Evolutionary conservation across 2,888 invertebrate species (phyloP), one percentile per base, ranked within the genome.

Genomic region (Nasonovia ribisnigri): DNA sequence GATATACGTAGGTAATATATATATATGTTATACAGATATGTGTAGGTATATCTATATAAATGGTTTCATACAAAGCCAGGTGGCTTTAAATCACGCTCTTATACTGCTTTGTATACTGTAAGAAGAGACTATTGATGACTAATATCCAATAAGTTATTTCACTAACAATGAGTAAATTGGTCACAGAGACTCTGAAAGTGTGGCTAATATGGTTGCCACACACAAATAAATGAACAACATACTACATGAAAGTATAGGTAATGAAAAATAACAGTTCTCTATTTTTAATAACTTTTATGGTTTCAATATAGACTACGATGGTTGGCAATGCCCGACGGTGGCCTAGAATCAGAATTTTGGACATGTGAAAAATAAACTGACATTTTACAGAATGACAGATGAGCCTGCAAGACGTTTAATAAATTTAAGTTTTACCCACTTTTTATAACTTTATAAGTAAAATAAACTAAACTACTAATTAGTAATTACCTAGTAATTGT

Each of bases 221-320:
- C n/a, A 92, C 20, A 42, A 84, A 57, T 43, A 84, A 91, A 84
- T 86, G 46, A 92, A 86, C 20, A n/a, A 46, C 43, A 60, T 46
- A 92, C 36, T 92, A 24, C 86, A 46, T 26, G 54, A 42, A 91
- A 77, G 77, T 84, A 86, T 24, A 77, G 36, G 36, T 36, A 87
- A 92, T 87, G 92, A 36, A 57, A 86, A 86, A 43, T 92, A 92
- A 92, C 91, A 92, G 91, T 92, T 86, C 57, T 36, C 36, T 36
- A 67, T 36, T 46, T 92, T 84, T 51, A 36, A 90, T 77, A 51
- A 48, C 24, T 91, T 26, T 20, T 42, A 84, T 26, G 16, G 36
- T 48, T 90, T 60, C 42, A 84, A 42, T 16, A 36, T 13, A n/a
- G n/a, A n/a, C n/a, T n/a, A n/a, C n/a, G n/a, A n/a, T n/a, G n/a